phyloP scores from a whole-genome alignment of 2,888 invertebrate species.

The Tribolium freemani region DNA sequence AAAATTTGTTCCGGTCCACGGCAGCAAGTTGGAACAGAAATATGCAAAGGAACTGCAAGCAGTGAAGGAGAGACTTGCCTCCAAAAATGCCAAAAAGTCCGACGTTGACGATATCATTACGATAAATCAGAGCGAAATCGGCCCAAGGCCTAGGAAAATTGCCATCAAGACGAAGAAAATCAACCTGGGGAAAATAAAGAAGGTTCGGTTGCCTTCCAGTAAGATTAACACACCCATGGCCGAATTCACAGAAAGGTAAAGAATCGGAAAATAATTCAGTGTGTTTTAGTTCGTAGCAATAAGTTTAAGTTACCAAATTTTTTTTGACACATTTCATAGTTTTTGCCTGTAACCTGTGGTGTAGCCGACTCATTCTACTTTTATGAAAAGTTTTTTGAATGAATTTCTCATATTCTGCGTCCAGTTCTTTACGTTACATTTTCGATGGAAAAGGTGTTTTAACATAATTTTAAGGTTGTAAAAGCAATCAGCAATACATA shows the following conservation, averaged over 20 bases:
- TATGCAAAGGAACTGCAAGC: constrained; percentile 5
- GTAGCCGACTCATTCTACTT: too few species aligned
- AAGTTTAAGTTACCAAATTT: too few species aligned
- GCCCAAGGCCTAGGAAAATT: constrained; percentile 19
- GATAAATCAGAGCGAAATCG: constrained; percentile 25
- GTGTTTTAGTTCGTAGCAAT: too few species aligned
- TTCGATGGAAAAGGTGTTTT: too few species aligned
- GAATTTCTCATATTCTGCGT: too few species aligned
- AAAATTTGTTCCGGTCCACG: constrained; percentile 6
- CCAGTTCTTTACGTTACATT: too few species aligned
- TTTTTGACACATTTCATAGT: too few species aligned
- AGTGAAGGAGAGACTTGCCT: constrained; percentile 3
- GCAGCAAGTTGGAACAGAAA: not conserved
- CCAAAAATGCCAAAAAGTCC: not conserved
- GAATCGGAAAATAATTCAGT: too few species aligned
- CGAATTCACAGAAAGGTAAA: constrained; percentile 25
- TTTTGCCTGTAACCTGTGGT: too few species aligned
- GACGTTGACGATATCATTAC: constrained; percentile 7
- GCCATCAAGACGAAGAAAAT: constrained; percentile 18
- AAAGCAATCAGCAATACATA: too few species aligned
- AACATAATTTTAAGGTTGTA: too few species aligned
- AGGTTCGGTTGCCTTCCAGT: not conserved
- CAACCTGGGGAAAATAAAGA: constrained; percentile 10
- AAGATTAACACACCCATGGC: not conserved
- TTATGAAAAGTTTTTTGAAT: too few species aligned